Evolutionary conservation across 2,113 vertebrate genomes (phyloP), one percentile per base, ranked within the genome.

Genomic region (Rattus rattus): DNA sequence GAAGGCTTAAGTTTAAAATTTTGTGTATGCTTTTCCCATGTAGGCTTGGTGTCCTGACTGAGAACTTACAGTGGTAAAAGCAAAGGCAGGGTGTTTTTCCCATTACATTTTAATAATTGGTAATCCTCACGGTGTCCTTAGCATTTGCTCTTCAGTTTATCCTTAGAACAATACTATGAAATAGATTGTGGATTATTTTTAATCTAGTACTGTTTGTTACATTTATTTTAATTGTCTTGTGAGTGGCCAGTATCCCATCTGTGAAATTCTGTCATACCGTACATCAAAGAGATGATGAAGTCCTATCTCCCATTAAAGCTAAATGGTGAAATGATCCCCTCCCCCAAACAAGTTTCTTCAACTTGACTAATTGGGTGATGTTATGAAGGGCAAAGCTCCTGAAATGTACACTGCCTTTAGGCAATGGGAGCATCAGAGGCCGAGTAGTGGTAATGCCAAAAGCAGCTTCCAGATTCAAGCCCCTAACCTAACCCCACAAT

Each of bases 161-260:
- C 69, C 24, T 88, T 72, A n/a, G 7, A 90, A 72, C 2, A 43
- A 91, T 5, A 13, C 17, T 88, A 28, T 52, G 49, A 81, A 52
- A 76, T 65, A 52, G n/a, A 65, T 19, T 39, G 20, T 26, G 70
- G 76, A 81, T 88, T 89, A 81, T 81, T 84, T 84, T 84, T 43
- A 84, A 33, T 47, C 49, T 20, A 76, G 14, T 80, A n/a, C 19
- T 33, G 56, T 47, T 86, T 85, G 8, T 75, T 89, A 85, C 36
- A 49, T 49, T 33, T 30, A 69, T 80, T 95, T 63, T 94, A 2
- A 77, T 73, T 92, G 49, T 14, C 75, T 94, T 92, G 67, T 73
- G 39, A 5, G 30, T 89, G 36, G 36, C n/a, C 16, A 91, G 16
- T 43, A 85, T 17, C 49, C 26, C 22, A 43, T 28, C 81, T 88